These are phyloP conservation scores for Pherbina coryleti DNA, from an alignment of 2,888 invertebrate genomes.

Conservation along the genomic window DNA sequence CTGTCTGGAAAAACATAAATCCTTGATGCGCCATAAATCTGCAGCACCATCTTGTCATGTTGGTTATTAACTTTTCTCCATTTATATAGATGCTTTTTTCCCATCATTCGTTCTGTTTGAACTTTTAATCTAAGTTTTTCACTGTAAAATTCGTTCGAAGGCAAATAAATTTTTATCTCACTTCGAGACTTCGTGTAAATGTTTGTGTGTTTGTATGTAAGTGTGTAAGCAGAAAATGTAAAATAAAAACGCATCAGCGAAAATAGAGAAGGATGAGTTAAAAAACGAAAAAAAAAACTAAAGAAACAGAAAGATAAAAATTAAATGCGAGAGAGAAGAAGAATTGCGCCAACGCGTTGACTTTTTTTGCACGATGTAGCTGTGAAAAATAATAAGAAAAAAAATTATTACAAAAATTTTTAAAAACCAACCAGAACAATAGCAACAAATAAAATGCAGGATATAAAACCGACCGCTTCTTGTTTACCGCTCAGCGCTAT, in stretches of 20 bases:
- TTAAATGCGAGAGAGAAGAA: neutral
- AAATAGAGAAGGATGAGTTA: neutral
- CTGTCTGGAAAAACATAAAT: constrained; percentile 26
- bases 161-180: constrained; percentile 46
- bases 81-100: neutral
- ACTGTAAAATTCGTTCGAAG: constrained; percentile 38
- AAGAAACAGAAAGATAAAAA: neutral
- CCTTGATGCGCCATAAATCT: constrained; percentile 36
- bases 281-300: neutral
- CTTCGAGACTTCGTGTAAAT: neutral
- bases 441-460: constrained; percentile 5
- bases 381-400: neutral
- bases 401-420: neutral
- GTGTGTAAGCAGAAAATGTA: neutral
- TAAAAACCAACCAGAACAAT: neutral
- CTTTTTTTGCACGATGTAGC: neutral
- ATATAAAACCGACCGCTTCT: constrained; percentile 8
- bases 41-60: constrained; percentile 38
- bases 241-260: constrained; percentile 17
- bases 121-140: constrained; percentile 43
- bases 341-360: constrained; percentile 1
- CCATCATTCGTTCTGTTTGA: constrained; percentile 18
- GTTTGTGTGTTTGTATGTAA: too few species aligned
- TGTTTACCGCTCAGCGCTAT: neutral
- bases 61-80: constrained; percentile 45